Percentiles rank a stretch among this genome's conserved stretches.
Evolutionary conservation across 1,140 invertebrate species (phyloP).

Genomic region (Apis mellifera): DNA sequence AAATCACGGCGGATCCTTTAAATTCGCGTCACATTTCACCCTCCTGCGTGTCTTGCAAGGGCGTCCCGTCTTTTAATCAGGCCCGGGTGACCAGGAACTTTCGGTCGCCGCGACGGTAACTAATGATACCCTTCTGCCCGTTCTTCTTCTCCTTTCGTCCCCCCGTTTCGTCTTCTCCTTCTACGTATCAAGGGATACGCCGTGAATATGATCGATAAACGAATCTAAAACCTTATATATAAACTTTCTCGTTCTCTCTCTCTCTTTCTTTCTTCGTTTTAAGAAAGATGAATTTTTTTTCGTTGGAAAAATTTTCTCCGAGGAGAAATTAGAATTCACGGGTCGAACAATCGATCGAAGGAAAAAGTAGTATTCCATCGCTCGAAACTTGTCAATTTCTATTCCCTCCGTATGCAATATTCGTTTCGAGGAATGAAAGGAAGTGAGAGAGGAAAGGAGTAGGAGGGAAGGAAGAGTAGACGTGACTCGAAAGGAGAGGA

Average conservation of each 20-base stretch:
- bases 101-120: constrained; percentile 75
- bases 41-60: constrained; percentile 57
- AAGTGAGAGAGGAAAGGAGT: too few relatives aligned
- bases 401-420: neutral
- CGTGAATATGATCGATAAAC: neutral
- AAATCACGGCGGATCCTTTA: constrained; percentile 78
- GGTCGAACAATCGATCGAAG: neutral
- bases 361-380: neutral
- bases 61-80: constrained; percentile 77
- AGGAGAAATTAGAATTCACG: neutral
- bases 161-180: constrained; percentile 49
- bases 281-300: too few relatives aligned
- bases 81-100: constrained; percentile 73
- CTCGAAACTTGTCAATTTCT: constrained; percentile 13
- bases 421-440: neutral
- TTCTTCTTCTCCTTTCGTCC: constrained; percentile 49
- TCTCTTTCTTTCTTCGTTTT: neutral
- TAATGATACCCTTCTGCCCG: constrained; percentile 75
- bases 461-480: too few relatives aligned
- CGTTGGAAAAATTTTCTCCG: neutral
- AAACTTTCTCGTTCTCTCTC: neutral
- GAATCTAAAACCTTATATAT: neutral
- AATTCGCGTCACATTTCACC: constrained; percentile 80
- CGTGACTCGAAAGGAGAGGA: constrained; percentile 24
- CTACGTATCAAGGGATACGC: constrained; percentile 32